Base-by-base conservation (phyloP, 2,113 vertebrate species). In the Aspiorhynchus laticeps region DNA sequence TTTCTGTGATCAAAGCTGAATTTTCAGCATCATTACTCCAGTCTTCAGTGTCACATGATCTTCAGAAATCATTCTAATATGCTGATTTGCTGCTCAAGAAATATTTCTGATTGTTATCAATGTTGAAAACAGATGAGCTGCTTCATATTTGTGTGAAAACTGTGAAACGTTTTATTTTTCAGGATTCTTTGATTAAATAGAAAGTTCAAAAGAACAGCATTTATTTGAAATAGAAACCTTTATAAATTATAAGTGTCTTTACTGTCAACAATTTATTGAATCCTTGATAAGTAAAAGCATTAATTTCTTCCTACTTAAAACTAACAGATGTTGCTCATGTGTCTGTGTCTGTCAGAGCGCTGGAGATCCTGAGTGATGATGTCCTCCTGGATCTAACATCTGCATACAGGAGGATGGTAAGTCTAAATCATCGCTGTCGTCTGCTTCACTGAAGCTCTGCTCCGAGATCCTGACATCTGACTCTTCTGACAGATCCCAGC, bases 341-440 rank as follows among this genome's bases (percentile, higher is more conserved):
- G 28, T 80, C 41, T 84, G 83, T 89, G 93, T 84, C 85, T 89
- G 38, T 85, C 90, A 99, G 98, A 94, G 96, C 96, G 85, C 92
- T 98, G 91, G 97, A 99, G 93, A 92, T 97, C 92, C 95, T 99
- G 90, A 97, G 97, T 93, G 96, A 97, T 91, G 97, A 96, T 85
- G 96, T 98, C 89, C 94, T 99, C 28, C 92, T 96, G 86, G 97
- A 98, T 76, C 96, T 99, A 88, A 96, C 97, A 88, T 84, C 92
- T 88, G 95, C 97, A 86, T 99, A 99, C 91, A 96, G 95, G 89
- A 97, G 95, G 92, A 97, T 95, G 97, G 98, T 99, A 93, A 96
- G 95, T 90, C 84, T 53, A 28, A 71, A 76, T 85, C 41, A 74
- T 69, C n/a, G 31, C 28, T 5, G 7, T 21, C 14, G 1, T 14